phyloP scores from a whole-genome alignment of 1,140 invertebrate genomes.

The Neodiprion fabricii region DNA sequence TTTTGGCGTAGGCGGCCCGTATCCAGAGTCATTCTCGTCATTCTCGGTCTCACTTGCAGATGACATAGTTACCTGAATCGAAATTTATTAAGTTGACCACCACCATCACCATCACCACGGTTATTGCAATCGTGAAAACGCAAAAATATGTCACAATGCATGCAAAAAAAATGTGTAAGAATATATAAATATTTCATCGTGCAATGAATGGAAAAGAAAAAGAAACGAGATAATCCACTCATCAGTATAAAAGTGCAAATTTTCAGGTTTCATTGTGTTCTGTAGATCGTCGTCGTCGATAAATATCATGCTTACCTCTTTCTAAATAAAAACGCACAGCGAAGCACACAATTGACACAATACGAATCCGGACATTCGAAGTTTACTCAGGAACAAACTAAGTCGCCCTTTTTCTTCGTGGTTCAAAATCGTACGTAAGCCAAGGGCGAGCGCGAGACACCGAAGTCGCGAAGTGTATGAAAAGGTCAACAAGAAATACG shows the following conservation, averaged over 20 bases:
- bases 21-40: conserved; percentile 20
- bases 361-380: too few species aligned
- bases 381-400: too few species aligned
- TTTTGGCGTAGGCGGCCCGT: conserved; percentile 19
- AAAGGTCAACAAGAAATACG: too few species aligned
- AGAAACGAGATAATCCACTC: background rate
- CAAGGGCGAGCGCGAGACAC: too few species aligned
- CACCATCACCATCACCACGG: conserved; percentile 15
- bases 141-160: conserved; percentile 11
- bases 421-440: too few species aligned
- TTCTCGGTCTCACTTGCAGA: conserved; percentile 20
- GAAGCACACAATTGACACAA: too few species aligned
- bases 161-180: background rate
- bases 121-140: conserved; percentile 10
- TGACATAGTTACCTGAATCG: conserved; percentile 22
- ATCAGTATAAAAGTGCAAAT: background rate
- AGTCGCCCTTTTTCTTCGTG: too few species aligned
- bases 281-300: too few species aligned
- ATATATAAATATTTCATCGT: background rate
- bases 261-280: background rate
- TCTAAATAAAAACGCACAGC: too few species aligned
- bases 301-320: too few species aligned
- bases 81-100: conserved; percentile 23
- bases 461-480: too few species aligned
- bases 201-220: conserved; percentile 1